Conservation (phyloP, 2,113 vertebrate genomes). For the Chrysochloris asiatica region DNA sequence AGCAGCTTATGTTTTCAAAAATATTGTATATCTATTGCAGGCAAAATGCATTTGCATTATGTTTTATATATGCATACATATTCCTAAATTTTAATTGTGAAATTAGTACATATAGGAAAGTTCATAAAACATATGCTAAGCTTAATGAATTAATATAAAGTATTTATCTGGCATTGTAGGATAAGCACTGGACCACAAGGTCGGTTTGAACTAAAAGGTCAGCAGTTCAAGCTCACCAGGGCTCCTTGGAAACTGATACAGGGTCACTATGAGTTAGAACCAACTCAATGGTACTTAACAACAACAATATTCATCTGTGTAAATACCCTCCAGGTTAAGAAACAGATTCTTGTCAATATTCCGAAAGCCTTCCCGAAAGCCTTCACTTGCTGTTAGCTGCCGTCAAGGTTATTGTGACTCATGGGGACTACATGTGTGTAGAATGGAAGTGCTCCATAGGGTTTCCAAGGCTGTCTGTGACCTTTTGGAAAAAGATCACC, state of each 20-base stretch:
- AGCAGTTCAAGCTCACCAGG: too few relatives aligned
- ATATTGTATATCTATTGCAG: not conserved
- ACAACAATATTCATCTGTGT: not conserved
- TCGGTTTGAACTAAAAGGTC: too few relatives aligned
- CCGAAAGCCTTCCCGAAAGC: too few relatives aligned
- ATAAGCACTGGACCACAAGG: too few relatives aligned
- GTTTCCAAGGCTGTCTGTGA: not conserved
- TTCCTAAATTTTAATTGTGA: constrained; percentile 34
- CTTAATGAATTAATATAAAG: not conserved
- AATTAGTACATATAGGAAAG: not conserved
- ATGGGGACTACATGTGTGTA: not conserved
- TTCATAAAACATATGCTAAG: not conserved
- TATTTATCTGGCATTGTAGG: not conserved
- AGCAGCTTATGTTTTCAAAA: constrained; percentile 21
- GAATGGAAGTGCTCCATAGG: not conserved
- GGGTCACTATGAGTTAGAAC: too few relatives aligned
- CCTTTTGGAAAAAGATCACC: not conserved
- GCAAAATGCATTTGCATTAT: not conserved
- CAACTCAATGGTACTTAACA: too few relatives aligned
- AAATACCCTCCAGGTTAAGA: not conserved
- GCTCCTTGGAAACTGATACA: too few relatives aligned
- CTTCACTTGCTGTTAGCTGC: not conserved
- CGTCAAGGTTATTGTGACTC: not conserved
- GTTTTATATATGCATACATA: not conserved
- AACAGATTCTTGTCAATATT: not conserved